Percentiles rank a stretch among this genome's conserved stretches.
Evolutionary conservation across 2,797 vertebrate species (phyloP).

Genomic region (Anguilla megastoma): DNA sequence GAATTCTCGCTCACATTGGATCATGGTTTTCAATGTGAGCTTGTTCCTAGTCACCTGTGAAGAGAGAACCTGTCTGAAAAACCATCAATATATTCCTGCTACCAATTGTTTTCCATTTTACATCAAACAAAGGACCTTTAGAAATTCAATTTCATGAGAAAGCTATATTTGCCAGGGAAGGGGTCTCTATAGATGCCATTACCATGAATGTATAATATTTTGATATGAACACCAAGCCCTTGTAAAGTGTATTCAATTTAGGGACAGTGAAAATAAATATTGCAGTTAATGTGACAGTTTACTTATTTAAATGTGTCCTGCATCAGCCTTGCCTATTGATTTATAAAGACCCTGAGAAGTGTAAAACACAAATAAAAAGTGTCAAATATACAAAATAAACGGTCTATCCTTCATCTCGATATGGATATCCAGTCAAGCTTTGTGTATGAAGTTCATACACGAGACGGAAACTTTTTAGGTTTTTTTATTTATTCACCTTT

Average conservation of each 20-base stretch:
- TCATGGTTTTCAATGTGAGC: conserved; percentile 33
- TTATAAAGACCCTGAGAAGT: not conserved
- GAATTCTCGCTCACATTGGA: conserved; percentile 31
- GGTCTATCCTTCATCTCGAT: not conserved
- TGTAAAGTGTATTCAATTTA: conserved; percentile 23
- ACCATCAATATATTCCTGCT: conserved; percentile 31
- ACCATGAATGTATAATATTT: not conserved
- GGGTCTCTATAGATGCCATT: not conserved
- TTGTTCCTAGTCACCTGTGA: conserved; percentile 35
- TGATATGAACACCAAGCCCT: conserved; percentile 8
- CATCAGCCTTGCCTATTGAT: not conserved
- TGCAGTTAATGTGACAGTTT: conserved; percentile 15
- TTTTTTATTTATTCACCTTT: too few species aligned
- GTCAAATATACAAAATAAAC: not conserved
- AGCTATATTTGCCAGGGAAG: conserved; percentile 10
- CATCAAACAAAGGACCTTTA: conserved; percentile 35
- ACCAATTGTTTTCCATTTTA: conserved; percentile 33
- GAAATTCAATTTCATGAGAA: conserved; percentile 28
- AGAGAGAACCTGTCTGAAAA: conserved; percentile 23
- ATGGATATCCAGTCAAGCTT: not conserved
- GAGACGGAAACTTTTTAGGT: too few species aligned
- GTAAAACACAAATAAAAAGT: not conserved
- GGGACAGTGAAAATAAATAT: conserved; percentile 12
- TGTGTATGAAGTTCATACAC: too few species aligned
- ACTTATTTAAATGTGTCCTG: not conserved